Evolutionary conservation across 2,888 invertebrate genomes (phyloP), one percentile per base, ranked within the genome.

Genomic region (Andrena fulva): DNA sequence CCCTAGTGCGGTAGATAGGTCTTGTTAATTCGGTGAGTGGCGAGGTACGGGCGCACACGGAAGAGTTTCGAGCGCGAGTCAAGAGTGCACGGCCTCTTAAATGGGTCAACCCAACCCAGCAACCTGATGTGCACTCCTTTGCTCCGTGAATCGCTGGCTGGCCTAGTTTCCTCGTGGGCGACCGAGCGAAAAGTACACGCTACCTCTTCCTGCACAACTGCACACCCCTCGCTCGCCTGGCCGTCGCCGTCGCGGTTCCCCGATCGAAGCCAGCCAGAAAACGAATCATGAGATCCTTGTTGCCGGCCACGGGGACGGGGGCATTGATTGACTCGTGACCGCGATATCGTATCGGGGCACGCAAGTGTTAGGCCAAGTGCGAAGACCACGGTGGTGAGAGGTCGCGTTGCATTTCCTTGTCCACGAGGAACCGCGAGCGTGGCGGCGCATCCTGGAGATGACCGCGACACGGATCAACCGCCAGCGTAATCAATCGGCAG

Each of bases 31-130:
- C 68, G 78, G 85, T 80, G 87, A 86, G 85, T 82, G 72, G 12
- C 35, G 69, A 63, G 56, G 29, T 35, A 54, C 67, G 29, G 42
- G 52, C 20, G 16, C 20, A 20, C 42, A 48, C 31, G 63, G n/a
- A 33, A 20, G 50, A 52, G 68, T 48, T 76, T n/a, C 50, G 67
- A 27, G 78, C 52, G 72, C 72, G 77, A 79, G 76, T 71, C 70
- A 54, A 81, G 69, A 77, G 84, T 82, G 80, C 82, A 67, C 81
- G 77, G 69, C 79, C 80, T 76, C 66, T 69, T 86, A 91, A 90
- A 90, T 91, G 90, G 91, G 91, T 91, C 91, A 91, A 88, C 85
- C 86, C 88, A 86, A 87, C 89, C 89, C 89, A 86, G 83, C 89
- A 86, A 86, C 84, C 80, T 76, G 76, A 86, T 81, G 79, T 85